Percentiles rank a stretch among this genome's conserved stretches.
Conservation (phyloP, 35 echinoderm and acorn worm species). For the Stichopus chloronotus region DNA sequence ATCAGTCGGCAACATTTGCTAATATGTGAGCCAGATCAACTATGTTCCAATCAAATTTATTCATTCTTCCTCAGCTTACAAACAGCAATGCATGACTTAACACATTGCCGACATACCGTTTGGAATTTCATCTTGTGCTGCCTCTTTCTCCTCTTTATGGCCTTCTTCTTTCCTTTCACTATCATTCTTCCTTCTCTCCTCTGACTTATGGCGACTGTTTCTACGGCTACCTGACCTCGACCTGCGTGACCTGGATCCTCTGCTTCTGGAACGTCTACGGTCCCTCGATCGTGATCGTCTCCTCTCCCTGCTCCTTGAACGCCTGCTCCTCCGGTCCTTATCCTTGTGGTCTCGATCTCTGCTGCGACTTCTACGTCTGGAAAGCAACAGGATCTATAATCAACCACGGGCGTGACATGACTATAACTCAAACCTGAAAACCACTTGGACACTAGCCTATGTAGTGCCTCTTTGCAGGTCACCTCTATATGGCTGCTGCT, state of each 20-base stretch:
- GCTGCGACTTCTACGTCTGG: constrained; percentile 30
- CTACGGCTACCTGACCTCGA: constrained; percentile 49
- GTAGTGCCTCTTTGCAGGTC: not conserved
- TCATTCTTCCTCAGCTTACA: no score
- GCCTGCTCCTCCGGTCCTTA: constrained; percentile 32
- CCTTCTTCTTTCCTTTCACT: not conserved
- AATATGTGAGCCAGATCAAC: no score
- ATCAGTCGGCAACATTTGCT: no score
- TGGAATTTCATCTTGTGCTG: not conserved
- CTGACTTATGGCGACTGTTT: constrained; percentile 40
- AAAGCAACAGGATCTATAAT: not conserved
- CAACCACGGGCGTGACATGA: no score
- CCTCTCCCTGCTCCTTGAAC: constrained; percentile 55
- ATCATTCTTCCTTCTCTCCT: constrained; percentile 34
- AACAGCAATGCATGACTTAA: not conserved
- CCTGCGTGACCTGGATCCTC: constrained; percentile 42
- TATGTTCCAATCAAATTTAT: no score
- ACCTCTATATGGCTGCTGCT: no score
- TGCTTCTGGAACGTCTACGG: constrained; percentile 42
- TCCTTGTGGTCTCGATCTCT: constrained; percentile 25
- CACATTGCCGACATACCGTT: not conserved
- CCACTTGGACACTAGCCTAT: not conserved
- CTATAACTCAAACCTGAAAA: no score
- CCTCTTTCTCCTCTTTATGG: not conserved
- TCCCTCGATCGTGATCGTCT: constrained; percentile 47